A percentile compares a stretch with the other conserved stretches of the same genome.
Evolutionary conservation across 2,797 vertebrate species (phyloP).

Genomic region (Gobionotothen gibberifrons): DNA sequence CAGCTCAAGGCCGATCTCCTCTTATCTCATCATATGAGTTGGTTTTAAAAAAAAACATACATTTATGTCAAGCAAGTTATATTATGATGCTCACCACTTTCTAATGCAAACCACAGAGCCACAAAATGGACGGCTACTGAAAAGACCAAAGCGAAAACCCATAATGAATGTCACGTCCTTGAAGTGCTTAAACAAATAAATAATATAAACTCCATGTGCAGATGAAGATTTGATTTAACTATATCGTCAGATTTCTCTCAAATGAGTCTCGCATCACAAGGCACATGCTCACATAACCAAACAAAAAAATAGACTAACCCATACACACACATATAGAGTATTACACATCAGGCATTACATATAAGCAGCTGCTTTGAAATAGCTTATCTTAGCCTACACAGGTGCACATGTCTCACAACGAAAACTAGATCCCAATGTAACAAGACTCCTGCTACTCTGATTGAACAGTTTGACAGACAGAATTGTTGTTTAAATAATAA

Average conservation of each 20-base stretch:
- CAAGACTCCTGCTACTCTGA: background rate
- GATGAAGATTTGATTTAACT: background rate
- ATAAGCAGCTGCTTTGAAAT: background rate
- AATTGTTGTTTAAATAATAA: background rate
- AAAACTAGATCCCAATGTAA: background rate
- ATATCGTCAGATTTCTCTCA: background rate
- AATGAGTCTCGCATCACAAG: background rate
- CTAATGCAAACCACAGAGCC: too few relatives aligned
- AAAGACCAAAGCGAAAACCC: background rate
- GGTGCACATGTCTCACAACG: background rate
- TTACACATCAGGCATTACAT: background rate
- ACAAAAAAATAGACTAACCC: background rate
- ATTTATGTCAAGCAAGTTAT: too few relatives aligned
- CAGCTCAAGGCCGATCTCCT: too few relatives aligned
- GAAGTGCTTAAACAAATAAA: background rate
- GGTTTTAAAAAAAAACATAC: too few relatives aligned
- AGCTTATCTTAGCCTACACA: background rate
- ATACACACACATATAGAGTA: background rate
- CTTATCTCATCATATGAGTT: too few relatives aligned
- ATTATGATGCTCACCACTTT: too few relatives aligned
- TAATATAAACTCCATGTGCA: background rate
- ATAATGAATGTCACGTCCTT: background rate
- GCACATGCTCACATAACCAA: background rate
- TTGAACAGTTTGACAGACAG: background rate
- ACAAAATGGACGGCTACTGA: too few relatives aligned